phyloP scores from a whole-genome alignment of 2,797 vertebrate genomes.

The Remorina albescens region DNA sequence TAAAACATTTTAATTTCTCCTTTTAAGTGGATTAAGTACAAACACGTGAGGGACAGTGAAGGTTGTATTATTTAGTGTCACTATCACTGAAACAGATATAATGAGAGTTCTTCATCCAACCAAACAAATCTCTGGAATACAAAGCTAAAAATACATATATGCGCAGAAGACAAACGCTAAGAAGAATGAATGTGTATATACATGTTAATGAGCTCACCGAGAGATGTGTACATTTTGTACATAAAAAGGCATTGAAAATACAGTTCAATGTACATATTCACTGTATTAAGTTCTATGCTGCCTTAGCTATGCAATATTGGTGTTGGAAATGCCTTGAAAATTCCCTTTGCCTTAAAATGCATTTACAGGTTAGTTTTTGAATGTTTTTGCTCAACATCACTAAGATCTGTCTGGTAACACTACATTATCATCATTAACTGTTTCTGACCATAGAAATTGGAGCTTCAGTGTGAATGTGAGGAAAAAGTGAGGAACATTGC shows the following conservation, averaged over 20 bases:
- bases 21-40: constrained; percentile 51
- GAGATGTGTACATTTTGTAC: constrained; percentile 67
- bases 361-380: constrained; percentile 65
- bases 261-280: constrained; percentile 76
- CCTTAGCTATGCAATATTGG: constrained; percentile 88
- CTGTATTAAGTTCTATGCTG: constrained; percentile 74
- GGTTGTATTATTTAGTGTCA: constrained; percentile 64
- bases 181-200: constrained; percentile 76
- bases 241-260: constrained; percentile 65
- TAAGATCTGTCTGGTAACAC: constrained; percentile 51
- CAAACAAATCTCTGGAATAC: constrained; percentile 65
- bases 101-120: constrained; percentile 56
- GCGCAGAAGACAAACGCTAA: constrained; percentile 36
- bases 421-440: constrained; percentile 54
- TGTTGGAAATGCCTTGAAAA: constrained; percentile 86
- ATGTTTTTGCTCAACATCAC: constrained; percentile 64
- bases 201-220: constrained; percentile 48
- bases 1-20: constrained; percentile 44
- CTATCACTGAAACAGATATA: constrained; percentile 73
- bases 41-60: constrained; percentile 31
- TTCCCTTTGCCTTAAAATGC: constrained; percentile 86
- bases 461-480: constrained; percentile 56
- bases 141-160: constrained; percentile 31
- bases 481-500: constrained; percentile 44
- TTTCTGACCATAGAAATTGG: constrained; percentile 33